These are phyloP conservation scores for Vanessa cardui DNA, from an alignment of 2,888 invertebrate genomes.

Conservation along the genomic window DNA sequence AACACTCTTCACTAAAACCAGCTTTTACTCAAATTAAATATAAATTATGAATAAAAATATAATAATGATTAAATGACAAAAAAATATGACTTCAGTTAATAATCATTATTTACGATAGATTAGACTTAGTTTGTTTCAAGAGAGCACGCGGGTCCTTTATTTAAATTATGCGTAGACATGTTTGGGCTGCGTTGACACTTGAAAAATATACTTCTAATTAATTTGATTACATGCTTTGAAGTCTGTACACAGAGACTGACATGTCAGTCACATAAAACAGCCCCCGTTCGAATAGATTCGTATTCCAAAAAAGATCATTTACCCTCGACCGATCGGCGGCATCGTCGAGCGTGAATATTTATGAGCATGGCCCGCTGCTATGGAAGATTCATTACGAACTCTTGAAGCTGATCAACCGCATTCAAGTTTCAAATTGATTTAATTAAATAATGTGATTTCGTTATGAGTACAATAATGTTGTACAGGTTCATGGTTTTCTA, in stretches of 20 bases:
- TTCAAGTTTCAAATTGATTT: constrained; percentile 9
- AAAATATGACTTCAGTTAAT: background rate
- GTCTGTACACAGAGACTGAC: constrained; percentile 11
- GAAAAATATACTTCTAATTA: constrained; percentile 29
- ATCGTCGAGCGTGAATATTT: constrained; percentile 63
- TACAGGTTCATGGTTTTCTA: background rate
- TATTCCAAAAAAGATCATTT: constrained; percentile 51
- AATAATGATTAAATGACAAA: background rate
- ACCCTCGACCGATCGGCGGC: constrained; percentile 52
- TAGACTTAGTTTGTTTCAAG: too few relatives aligned
- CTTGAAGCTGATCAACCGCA: constrained; percentile 17
- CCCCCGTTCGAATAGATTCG: constrained; percentile 5
- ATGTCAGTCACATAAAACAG: constrained; percentile 18
- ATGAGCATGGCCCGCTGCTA: constrained; percentile 45
- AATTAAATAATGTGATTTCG: background rate
- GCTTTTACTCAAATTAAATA: background rate
- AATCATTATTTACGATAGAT: too few relatives aligned
- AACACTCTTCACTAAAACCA: background rate
- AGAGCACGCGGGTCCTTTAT: constrained; percentile 3
- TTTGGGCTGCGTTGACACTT: constrained; percentile 25
- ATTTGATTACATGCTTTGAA: constrained; percentile 29
- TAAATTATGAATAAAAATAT: background rate
- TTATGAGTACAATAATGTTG: background rate
- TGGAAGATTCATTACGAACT: constrained; percentile 20
- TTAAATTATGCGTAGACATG: constrained; percentile 35